Conservation (phyloP, 2,888 invertebrate species). For the Luperina nickerlii region DNA sequence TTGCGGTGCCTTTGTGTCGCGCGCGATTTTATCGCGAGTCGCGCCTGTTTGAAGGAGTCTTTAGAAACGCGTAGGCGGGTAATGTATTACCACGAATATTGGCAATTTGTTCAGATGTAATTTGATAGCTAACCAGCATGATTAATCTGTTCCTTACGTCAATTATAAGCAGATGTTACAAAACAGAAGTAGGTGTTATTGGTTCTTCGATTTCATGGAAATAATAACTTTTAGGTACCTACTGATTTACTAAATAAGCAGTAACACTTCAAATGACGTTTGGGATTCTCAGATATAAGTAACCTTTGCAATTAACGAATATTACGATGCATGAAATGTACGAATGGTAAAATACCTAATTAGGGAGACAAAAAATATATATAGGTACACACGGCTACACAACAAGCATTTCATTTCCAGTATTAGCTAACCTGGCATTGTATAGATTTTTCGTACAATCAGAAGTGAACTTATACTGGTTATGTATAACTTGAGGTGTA, state of each 20-base stretch:
- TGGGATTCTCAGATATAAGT: neutral
- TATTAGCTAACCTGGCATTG: neutral
- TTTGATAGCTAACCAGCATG: conserved; percentile 3
- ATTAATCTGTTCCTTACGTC: conserved; percentile 36
- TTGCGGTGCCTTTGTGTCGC: too few species aligned
- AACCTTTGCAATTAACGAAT: conserved; percentile 2
- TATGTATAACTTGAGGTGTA: neutral
- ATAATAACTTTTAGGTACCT: neutral
- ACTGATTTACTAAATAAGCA: neutral
- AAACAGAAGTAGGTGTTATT: conserved; percentile 18
- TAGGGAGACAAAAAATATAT: neutral
- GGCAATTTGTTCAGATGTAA: conserved; percentile 14
- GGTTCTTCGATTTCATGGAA: conserved; percentile 17
- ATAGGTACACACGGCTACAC: neutral
- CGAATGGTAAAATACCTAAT: conserved; percentile 4
- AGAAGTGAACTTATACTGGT: neutral
- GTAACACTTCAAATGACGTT: neutral
- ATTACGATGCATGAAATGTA: neutral
- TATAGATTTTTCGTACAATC: neutral
- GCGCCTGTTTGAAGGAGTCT: too few species aligned
- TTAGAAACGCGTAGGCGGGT: neutral
- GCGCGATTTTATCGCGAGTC: too few species aligned
- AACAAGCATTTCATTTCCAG: neutral
- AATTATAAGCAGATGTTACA: conserved; percentile 36
- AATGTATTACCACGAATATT: conserved; percentile 22